A percentile compares a stretch with the other conserved stretches of the same genome.
Conservation (phyloP, 1,140 invertebrate species). For the Brachystomella parvula region DNA sequence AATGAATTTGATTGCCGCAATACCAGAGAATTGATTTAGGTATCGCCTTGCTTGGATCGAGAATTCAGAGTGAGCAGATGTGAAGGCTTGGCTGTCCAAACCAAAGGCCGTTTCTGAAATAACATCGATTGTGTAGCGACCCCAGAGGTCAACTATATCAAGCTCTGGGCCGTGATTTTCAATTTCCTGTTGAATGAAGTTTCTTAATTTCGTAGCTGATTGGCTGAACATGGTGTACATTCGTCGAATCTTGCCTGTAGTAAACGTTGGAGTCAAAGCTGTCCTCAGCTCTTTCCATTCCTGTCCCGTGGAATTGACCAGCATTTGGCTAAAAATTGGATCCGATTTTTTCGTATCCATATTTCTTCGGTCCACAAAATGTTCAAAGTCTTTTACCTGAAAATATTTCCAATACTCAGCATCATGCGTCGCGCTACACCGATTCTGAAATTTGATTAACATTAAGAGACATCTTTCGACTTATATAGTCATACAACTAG, state of each 20-base stretch:
- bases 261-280: conserved; percentile 38
- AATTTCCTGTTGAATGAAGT: conserved; percentile 2
- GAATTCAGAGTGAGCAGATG: conserved; percentile 31
- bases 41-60: conserved; percentile 10
- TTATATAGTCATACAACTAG: no score
- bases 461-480: no score
- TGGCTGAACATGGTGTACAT: conserved; percentile 32
- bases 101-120: conserved; percentile 49
- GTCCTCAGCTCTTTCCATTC: conserved; percentile 35
- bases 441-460: no score
- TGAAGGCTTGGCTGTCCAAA: conserved; percentile 40
- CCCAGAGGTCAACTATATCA: conserved; percentile 32
- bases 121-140: conserved; percentile 46
- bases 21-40: background rate
- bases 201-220: background rate
- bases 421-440: no score
- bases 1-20: conserved; percentile 7
- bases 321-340: conserved; percentile 35
- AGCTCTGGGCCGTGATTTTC: background rate
- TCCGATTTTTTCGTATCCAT: background rate
- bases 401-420: no score
- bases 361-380: conserved; percentile 11
- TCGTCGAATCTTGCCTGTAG: conserved; percentile 29
- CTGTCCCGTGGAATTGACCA: conserved; percentile 31
- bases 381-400: conserved; percentile 20